Evolutionary conservation across 2,888 invertebrate species (phyloP).

Genomic region (Clanis bilineata): DNA sequence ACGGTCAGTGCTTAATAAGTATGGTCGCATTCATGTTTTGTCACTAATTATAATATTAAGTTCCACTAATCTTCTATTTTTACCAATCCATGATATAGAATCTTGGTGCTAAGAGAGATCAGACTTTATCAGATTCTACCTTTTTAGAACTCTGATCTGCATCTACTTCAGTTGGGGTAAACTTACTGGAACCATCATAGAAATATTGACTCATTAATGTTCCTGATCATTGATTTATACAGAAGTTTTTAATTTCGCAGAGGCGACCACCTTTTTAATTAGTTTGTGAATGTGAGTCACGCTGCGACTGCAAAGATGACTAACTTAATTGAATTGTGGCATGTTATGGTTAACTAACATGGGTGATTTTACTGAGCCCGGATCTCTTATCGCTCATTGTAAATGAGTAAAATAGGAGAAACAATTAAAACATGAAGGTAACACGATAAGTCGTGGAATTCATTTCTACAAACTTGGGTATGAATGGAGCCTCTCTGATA

Average conservation of each 20-base stretch:
- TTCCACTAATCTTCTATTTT: constrained; percentile 4
- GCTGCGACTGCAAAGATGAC: constrained; percentile 56
- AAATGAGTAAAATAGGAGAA: constrained; percentile 10
- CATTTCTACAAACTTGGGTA: neutral
- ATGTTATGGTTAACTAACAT: constrained; percentile 68
- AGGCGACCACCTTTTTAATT: constrained; percentile 23
- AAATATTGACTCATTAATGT: neutral
- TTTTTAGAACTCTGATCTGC: neutral
- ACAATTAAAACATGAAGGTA: neutral
- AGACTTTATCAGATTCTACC: too few relatives aligned
- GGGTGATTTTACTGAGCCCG: constrained; percentile 55
- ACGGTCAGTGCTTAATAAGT: constrained; percentile 87
- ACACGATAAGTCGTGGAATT: neutral
- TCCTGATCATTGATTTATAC: neutral
- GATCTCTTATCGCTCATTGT: constrained; percentile 35
- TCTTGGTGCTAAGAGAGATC: neutral
- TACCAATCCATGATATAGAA: neutral
- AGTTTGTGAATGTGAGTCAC: constrained; percentile 63
- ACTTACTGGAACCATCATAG: neutral
- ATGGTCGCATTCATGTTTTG: constrained; percentile 79
- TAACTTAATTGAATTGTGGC: constrained; percentile 73
- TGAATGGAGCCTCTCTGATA: neutral
- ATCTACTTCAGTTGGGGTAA: neutral
- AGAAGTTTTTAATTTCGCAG: constrained; percentile 29
- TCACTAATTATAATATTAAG: constrained; percentile 54